Percentiles rank a stretch among this genome's conserved stretches.
These are phyloP conservation scores for Fulmarus glacialis DNA, from an alignment of 2,113 vertebrate species.

Conservation along the genomic window DNA sequence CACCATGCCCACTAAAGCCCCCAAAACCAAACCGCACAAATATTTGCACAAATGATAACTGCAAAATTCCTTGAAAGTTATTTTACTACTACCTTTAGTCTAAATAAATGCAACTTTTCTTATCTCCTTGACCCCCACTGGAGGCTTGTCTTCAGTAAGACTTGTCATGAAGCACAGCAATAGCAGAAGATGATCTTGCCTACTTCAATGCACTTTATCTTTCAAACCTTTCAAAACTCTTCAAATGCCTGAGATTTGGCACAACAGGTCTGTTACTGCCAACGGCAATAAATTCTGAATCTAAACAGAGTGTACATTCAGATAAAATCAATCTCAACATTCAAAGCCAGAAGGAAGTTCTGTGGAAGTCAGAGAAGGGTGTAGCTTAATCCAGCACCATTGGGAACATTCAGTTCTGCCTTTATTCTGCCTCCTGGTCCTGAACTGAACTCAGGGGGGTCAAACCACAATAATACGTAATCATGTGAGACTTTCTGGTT, in stretches of 20 bases:
- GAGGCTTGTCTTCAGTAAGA: background rate
- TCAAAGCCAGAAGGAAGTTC: background rate
- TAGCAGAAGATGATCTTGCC: background rate
- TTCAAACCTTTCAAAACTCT: background rate
- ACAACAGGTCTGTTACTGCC: background rate
- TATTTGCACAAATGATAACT: background rate
- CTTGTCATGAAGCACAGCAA: background rate
- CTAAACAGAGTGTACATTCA: background rate
- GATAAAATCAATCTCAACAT: background rate
- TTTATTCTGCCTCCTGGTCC: background rate
- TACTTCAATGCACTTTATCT: background rate
- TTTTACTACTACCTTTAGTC: background rate
- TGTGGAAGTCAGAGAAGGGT: background rate
- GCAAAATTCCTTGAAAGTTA: background rate
- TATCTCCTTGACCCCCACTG: background rate
- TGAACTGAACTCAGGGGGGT: background rate
- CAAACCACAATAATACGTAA: background rate
- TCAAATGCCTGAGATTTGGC: background rate
- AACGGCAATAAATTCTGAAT: background rate
- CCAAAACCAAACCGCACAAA: too few species aligned
- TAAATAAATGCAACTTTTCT: background rate
- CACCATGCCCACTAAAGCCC: too few species aligned
- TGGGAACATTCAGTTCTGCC: background rate
- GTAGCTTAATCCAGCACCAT: background rate
- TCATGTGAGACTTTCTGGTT: background rate